Conservation (phyloP, 2,888 invertebrate genomes). For the Coelogynopora nodosa region DNA sequence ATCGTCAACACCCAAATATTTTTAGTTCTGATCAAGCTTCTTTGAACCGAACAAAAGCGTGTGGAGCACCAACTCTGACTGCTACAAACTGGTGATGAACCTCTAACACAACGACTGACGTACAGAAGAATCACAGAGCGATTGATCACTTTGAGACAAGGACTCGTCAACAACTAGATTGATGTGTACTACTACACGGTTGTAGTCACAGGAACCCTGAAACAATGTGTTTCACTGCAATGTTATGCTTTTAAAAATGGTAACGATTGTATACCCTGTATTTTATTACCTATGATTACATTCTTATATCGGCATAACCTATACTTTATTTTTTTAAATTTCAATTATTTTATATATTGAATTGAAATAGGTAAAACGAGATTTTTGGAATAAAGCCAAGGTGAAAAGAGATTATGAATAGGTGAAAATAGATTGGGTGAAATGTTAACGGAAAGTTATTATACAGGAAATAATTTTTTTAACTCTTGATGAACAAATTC, state of each 20-base stretch:
- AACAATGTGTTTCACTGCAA: not conserved
- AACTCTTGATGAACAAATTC: too few species aligned
- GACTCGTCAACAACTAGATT: not conserved
- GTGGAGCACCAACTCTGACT: slow-evolving; percentile 12
- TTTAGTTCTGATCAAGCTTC: slow-evolving; percentile 9
- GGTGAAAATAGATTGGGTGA: not conserved
- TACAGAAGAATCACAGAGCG: not conserved
- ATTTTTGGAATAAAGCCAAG: not conserved
- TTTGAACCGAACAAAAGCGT: slow-evolving; percentile 15
- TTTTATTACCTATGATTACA: not conserved
- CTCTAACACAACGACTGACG: not conserved
- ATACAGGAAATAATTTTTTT: too few species aligned
- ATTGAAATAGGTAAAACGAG: not conserved
- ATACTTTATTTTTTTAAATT: not conserved
- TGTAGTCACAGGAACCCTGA: not conserved
- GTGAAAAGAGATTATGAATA: not conserved
- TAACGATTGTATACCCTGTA: not conserved
- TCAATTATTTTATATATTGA: not conserved
- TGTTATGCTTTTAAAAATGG: not conserved
- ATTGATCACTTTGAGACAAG: slow-evolving; percentile 1
- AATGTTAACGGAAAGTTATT: too few species aligned
- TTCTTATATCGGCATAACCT: not conserved
- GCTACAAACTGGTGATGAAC: not conserved
- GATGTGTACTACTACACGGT: not conserved
- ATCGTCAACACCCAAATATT: slow-evolving; percentile 8